These are phyloP conservation scores for Seladonia tumulorum DNA, from an alignment of 2,888 invertebrate species.

Conservation along the genomic window DNA sequence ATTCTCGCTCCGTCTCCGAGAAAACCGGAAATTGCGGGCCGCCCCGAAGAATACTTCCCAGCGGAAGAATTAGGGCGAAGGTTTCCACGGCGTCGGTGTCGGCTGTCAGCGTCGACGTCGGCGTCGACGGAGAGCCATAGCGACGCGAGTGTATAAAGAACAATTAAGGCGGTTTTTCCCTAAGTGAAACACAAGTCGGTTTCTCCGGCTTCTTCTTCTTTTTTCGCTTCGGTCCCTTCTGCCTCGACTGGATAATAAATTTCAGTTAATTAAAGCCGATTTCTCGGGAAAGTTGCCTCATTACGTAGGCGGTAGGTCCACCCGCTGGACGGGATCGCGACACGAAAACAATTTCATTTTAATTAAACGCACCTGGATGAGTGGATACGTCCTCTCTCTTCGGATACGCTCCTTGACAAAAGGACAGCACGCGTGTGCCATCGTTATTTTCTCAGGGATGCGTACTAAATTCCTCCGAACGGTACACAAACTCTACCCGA, in stretches of 20 bases:
- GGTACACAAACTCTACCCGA: no score
- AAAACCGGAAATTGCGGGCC: constrained; percentile 35
- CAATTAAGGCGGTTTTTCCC: constrained; percentile 61
- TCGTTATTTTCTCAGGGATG: neutral
- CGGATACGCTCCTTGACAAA: neutral
- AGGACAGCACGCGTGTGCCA: neutral
- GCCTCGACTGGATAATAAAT: constrained; percentile 62
- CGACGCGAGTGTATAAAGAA: constrained; percentile 67
- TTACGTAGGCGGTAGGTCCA: constrained; percentile 60
- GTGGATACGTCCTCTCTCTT: constrained; percentile 20
- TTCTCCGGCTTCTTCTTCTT: constrained; percentile 12
- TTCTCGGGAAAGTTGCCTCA: constrained; percentile 63
- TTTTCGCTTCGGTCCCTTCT: neutral
- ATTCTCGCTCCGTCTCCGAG: constrained; percentile 13
- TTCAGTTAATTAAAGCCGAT: constrained; percentile 70
- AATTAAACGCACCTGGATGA: constrained; percentile 60
- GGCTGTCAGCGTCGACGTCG: neutral
- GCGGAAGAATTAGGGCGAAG: constrained; percentile 47
- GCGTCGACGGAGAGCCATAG: constrained; percentile 27
- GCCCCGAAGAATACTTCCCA: constrained; percentile 39
- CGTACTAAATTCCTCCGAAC: no score
- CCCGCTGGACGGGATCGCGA: constrained; percentile 56
- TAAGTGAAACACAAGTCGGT: constrained; percentile 56
- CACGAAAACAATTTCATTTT: constrained; percentile 65
- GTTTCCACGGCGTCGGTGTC: constrained; percentile 9